Evolutionary conservation across 1,140 invertebrate genomes (phyloP), one percentile per base, ranked within the genome.

Genomic region (Rhagoletis pomonella): DNA sequence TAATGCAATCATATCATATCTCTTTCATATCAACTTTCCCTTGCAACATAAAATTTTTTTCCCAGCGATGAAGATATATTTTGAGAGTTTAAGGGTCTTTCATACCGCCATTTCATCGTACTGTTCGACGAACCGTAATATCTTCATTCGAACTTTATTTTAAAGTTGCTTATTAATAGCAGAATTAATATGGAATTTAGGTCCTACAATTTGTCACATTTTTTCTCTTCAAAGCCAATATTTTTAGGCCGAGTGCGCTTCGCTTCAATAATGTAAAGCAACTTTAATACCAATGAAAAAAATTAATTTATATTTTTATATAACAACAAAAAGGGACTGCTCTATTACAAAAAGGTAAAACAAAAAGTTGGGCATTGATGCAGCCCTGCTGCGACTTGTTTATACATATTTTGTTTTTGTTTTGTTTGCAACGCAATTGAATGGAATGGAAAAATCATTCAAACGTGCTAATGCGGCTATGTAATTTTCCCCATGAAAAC

Each of bases 381-480:
- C 47, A 55, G n/a, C 73, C 17, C 47, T 12, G 47, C 73, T 81
- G 12, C 29, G n/a, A 50, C 4, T 77, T 44, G 39, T 3, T 59
- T 59, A 59, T 59, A 59, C 10, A 39, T n/a, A 77, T 55, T 81
- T 81, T 50, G 17, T 50, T 50, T n/a, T 55, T 29, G 29, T 81
- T 73, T 81, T 55, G 73, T 17, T 81, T 50, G 73, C 73, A 81
- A 81, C 14, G 73, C 73, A 81, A 81, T 81, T 81, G 73, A 81
- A 55, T 81, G 73, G 73, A 81, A 81, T 55, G 73, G 42, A 81
- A 81, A 55, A 81, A 81, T 81, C 50, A 81, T 81, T 55, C 73
- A 81, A 55, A 81, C 73, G 73, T 81, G 73, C 73, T 81, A 81
- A 81, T 81, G 42, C 73, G 73, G 29, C 73, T 81, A 81, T 81